Evolutionary conservation across 2,797 vertebrate species (phyloP), one percentile per base, ranked within the genome.

Genomic region (Lutra lutra): DNA sequence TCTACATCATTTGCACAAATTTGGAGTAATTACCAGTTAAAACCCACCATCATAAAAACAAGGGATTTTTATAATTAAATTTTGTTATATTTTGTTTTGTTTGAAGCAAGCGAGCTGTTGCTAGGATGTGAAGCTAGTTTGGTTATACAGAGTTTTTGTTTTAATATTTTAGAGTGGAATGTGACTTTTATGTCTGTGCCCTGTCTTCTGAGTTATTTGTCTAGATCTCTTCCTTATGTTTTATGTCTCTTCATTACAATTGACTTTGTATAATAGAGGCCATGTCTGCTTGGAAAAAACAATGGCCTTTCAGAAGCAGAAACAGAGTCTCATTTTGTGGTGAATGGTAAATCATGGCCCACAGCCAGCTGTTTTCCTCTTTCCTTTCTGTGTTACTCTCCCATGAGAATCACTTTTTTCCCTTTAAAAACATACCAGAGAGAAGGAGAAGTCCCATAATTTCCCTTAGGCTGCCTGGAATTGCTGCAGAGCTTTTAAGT

Each of bases 301-400:
- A 94, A 46, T 92, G 56, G 58, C 35, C 85, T 95, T 78, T 86
- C 72, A 97, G 73, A 93, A 94, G 15, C 82, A 96, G 84, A 96
- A 88, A 95, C 51, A 87, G 56, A 80, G 48, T 96, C 87, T 95
- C 70, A 54, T 96, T 97, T 96, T 96, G 87, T 40, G 46, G 87
- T 90, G 72, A 94, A 94, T 86, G 89, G 87, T 79, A 96, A 94
- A 90, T 89, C 38, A 51, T 98, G 96, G 93, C 89, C 56, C 68
- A 60, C 18, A 73, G 93, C 97, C 98, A 97, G 78, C 85, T 87
- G 56, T 90, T 96, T 97, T 92, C 92, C 91, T 88, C 96, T 96
- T 97, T 97, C 78, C 48, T 87, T 94, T 97, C 51, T 96, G 70
- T 70, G 40, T 94, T 92, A 56, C 38, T 96, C 51, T 96, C 87